phyloP scores from a whole-genome alignment of 2,113 vertebrate species.

The Salvator merianae region DNA sequence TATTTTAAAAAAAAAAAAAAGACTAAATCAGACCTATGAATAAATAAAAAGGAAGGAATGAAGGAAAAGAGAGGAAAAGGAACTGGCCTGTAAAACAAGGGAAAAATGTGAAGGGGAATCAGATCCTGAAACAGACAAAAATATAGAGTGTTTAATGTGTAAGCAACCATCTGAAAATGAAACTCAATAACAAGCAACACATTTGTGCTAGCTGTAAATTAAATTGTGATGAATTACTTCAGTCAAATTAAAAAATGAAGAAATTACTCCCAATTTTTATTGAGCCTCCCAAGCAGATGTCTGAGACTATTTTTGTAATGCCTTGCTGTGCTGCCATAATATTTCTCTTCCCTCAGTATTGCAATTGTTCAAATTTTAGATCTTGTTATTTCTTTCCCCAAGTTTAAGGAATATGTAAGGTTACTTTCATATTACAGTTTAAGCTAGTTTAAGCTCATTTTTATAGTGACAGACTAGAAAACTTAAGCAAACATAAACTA shows the following conservation, averaged over 20 bases:
- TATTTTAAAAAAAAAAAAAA: too few relatives aligned
- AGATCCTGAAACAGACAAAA: conserved; percentile 3
- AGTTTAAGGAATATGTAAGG: conserved; percentile 10
- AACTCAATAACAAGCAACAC: not conserved
- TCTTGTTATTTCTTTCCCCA: not conserved
- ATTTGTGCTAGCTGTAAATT: conserved; percentile 18
- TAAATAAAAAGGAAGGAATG: not conserved
- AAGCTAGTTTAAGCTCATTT: conserved; percentile 27
- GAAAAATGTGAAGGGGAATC: not conserved
- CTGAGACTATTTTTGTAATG: not conserved
- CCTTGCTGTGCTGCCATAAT: conserved; percentile 12
- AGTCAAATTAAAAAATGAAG: not conserved
- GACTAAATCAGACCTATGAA: too few relatives aligned
- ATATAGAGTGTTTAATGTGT: not conserved
- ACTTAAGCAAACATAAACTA: conserved; percentile 15
- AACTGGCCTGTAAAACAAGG: conserved; percentile 25
- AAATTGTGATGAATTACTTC: not conserved
- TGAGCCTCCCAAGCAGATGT: not conserved
- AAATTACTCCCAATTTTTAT: not conserved
- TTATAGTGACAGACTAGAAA: conserved; percentile 42
- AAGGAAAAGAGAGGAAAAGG: not conserved
- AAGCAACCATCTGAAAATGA: not conserved
- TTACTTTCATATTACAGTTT: conserved; percentile 15
- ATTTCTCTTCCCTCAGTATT: not conserved
- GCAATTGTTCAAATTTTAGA: not conserved